Base-by-base conservation (phyloP, 2,888 invertebrate genomes). In the Allophyes oxyacanthae region DNA sequence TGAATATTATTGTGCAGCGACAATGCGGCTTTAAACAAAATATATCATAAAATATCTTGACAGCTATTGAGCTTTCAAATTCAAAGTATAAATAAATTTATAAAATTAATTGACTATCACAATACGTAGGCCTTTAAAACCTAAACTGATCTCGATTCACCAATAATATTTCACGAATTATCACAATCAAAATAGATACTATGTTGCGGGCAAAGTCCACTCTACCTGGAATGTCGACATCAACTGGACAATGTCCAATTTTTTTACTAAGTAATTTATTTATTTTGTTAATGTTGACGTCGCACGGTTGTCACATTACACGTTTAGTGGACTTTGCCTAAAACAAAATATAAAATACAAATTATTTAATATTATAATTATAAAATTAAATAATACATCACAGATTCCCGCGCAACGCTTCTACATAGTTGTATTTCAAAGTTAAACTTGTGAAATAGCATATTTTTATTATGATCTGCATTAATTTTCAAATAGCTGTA, bases 41-140 rank as follows among this genome's bases (percentile, higher is more conserved):
- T 48, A 53, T 54, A 57, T 51, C n/a, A 64, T 61, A 52, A 67
- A 70, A 68, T 67, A 71, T 72, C 44, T 52, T 56, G 72, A 70
- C 57, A 69, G 68, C 66, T 72, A 59, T 64, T 64, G 64, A 75
- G 64, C 69, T 63, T 50, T 46, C 57, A 51, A n/a, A n/a, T n/a
- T n/a, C 4, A 20, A 62, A 65, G 57, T 63, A 65, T 59, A 66
- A 70, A 67, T 66, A 71, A 67, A 69, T 67, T 40, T 57, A 71
- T 55, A 65, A 61, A 58, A 64, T 64, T 62, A 65, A 65, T 71
- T 75, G 73, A 79, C 75, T 84, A 85, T 85, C 85, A 85, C 83
- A 82, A 73, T 73, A 67, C 8, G 38, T 61, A 75, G 79, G 81
- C 77, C 74, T 81, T 82, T 72, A 80, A 81, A 81, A 78, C 80